These are phyloP conservation scores for Aspidiotus rigidus DNA, from an alignment of 2,888 invertebrate species.

Conservation along the genomic window DNA sequence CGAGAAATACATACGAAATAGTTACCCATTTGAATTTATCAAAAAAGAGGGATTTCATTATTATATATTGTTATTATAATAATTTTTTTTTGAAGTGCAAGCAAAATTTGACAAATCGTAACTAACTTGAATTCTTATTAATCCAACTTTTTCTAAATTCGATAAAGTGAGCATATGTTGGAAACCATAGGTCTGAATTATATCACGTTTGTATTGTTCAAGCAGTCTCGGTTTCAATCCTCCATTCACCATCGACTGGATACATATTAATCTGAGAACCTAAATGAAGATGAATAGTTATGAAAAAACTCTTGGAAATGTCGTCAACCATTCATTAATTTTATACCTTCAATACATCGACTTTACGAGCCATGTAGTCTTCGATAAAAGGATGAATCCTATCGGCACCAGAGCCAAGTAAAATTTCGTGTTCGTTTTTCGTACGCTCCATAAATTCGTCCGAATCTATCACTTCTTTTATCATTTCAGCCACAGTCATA, in stretches of 20 bases:
- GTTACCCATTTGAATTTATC: too few species aligned
- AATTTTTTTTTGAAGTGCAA: neutral
- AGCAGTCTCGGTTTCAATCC: slow-evolving; percentile 84
- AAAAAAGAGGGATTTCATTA: too few species aligned
- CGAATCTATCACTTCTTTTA: slow-evolving; percentile 72
- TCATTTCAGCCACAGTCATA: slow-evolving; percentile 85
- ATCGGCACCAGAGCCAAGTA: slow-evolving; percentile 85
- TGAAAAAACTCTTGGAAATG: slow-evolving; percentile 6
- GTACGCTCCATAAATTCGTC: slow-evolving; percentile 69
- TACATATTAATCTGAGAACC: slow-evolving; percentile 77
- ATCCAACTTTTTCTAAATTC: slow-evolving; percentile 77
- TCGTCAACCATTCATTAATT: neutral
- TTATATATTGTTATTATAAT: too few species aligned
- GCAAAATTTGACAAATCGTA: slow-evolving; percentile 35
- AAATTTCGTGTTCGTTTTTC: slow-evolving; percentile 81
- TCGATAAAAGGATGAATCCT: slow-evolving; percentile 82
- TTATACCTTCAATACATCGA: slow-evolving; percentile 61
- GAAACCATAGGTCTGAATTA: slow-evolving; percentile 78
- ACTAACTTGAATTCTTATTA: slow-evolving; percentile 66
- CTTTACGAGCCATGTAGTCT: slow-evolving; percentile 77
- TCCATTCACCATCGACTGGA: slow-evolving; percentile 85
- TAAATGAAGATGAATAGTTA: slow-evolving; percentile 37
- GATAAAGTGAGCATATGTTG: slow-evolving; percentile 69
- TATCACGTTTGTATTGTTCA: slow-evolving; percentile 61
- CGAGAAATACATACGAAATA: too few species aligned